A percentile compares a stretch with the other conserved stretches of the same genome.
These are phyloP conservation scores for Lerema accius DNA, from an alignment of 1,140 invertebrate species.

Conservation along the genomic window DNA sequence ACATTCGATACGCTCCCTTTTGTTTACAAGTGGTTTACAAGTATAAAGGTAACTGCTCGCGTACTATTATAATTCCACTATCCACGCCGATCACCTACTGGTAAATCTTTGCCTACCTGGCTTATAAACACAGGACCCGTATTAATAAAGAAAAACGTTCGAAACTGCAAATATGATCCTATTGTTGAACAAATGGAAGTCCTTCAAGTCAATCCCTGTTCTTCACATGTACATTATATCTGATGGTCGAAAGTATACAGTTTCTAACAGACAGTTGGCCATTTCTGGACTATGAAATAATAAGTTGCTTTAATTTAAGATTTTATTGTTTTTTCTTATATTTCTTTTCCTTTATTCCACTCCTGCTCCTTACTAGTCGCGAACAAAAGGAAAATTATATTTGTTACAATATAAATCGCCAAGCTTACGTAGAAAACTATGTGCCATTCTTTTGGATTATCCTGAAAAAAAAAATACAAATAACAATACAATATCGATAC, in stretches of 20 bases:
- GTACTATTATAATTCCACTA: conserved; percentile 4
- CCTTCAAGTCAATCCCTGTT: conserved; percentile 20
- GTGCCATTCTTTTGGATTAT: conserved; percentile 8
- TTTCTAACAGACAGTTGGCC: conserved; percentile 24
- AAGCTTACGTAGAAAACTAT: conserved; percentile 3
- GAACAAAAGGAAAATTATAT: no score
- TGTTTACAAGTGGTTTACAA: no score
- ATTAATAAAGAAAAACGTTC: not conserved
- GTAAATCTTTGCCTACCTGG: conserved; percentile 12
- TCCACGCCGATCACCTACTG: not conserved
- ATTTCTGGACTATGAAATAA: not conserved
- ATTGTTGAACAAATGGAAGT: conserved; percentile 31
- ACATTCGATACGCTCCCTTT: conserved; percentile 21
- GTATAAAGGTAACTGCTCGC: conserved; percentile 18
- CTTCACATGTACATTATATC: conserved; percentile 24
- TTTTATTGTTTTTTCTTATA: conserved; percentile 1
- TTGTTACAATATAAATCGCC: not conserved
- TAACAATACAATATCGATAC: no score
- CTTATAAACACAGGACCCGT: conserved; percentile 2
- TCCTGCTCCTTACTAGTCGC: conserved; percentile 14
- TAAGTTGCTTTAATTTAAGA: not conserved
- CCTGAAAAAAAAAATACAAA: no score
- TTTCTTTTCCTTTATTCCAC: conserved; percentile 15
- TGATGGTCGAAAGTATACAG: conserved; percentile 27
- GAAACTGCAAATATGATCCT: conserved; percentile 15